Conservation (phyloP, 2,888 invertebrate genomes). For the Thera britannica region DNA sequence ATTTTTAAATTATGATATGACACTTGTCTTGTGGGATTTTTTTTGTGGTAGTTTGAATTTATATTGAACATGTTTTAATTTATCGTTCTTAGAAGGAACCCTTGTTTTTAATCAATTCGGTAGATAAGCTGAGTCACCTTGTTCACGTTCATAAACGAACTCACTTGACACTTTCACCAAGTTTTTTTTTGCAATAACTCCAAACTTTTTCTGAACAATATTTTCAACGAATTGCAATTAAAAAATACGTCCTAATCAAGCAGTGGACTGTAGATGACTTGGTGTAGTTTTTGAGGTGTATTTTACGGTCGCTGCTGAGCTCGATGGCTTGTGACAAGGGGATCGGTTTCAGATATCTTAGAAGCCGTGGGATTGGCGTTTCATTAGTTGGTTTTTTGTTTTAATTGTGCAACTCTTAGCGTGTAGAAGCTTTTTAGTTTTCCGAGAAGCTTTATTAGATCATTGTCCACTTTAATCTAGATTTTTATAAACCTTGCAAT, state of each 20-base stretch:
- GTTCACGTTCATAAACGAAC: neutral
- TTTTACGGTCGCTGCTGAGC: conserved; percentile 76
- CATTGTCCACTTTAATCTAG: neutral
- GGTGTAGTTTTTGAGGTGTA: conserved; percentile 77
- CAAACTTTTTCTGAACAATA: conserved; percentile 2
- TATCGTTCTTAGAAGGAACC: too few species aligned
- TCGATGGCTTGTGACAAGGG: conserved; percentile 79
- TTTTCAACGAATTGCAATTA: conserved; percentile 33
- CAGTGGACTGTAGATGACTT: conserved; percentile 62
- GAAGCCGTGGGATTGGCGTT: conserved; percentile 66
- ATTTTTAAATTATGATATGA: neutral
- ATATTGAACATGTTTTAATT: too few species aligned
- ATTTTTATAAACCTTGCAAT: too few species aligned
- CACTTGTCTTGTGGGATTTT: neutral
- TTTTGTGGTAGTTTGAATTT: neutral
- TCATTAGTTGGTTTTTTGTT: conserved; percentile 46
- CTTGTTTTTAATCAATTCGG: neutral
- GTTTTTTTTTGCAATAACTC: neutral
- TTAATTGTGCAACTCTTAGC: conserved; percentile 43
- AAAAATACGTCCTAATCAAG: conserved; percentile 55
- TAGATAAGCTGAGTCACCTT: too few species aligned
- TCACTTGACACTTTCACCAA: neutral
- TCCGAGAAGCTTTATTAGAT: neutral
- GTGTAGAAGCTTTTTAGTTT: neutral
- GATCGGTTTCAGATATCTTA: conserved; percentile 73